Evolutionary conservation across 64 coral and sea anemone genomes (phyloP).

Genomic region (Actinia tenebrosa): DNA sequence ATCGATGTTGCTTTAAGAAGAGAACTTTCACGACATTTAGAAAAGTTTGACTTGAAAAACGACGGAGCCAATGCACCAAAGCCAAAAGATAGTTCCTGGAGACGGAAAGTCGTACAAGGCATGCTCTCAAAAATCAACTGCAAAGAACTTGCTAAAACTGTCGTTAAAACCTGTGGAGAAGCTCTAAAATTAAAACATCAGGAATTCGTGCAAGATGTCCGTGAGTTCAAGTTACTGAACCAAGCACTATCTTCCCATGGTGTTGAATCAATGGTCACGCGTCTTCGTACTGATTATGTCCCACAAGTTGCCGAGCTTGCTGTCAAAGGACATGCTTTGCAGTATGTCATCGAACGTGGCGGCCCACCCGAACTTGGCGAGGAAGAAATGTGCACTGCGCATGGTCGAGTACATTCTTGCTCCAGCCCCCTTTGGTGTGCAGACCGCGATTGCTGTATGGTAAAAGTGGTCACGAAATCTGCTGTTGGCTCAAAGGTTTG

Average conservation of each 20-base stretch:
- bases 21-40: not conserved
- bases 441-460: conserved; percentile 12
- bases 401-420: conserved; percentile 28
- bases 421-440: conserved; percentile 27
- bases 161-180: not conserved
- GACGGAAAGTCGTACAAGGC: not conserved
- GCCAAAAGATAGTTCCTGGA: conserved; percentile 12
- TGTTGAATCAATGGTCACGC: not conserved
- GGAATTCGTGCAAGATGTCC: not conserved
- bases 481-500: conserved; percentile 4
- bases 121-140: conserved; percentile 14
- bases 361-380: conserved; percentile 22
- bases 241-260: not conserved
- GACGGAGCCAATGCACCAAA: not conserved
- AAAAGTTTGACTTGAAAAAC: not conserved
- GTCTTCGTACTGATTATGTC: not conserved
- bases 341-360: conserved; percentile 29
- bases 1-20: not conserved
- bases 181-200: not conserved
- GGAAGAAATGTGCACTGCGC: not conserved
- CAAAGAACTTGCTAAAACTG: not conserved
- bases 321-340: conserved; percentile 40
- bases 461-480: conserved; percentile 33
- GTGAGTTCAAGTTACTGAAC: not conserved
- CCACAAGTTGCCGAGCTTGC: conserved; percentile 37